Base-by-base conservation (phyloP, 2,797 vertebrate genomes). In the Ambastaia sidthimunki region DNA sequence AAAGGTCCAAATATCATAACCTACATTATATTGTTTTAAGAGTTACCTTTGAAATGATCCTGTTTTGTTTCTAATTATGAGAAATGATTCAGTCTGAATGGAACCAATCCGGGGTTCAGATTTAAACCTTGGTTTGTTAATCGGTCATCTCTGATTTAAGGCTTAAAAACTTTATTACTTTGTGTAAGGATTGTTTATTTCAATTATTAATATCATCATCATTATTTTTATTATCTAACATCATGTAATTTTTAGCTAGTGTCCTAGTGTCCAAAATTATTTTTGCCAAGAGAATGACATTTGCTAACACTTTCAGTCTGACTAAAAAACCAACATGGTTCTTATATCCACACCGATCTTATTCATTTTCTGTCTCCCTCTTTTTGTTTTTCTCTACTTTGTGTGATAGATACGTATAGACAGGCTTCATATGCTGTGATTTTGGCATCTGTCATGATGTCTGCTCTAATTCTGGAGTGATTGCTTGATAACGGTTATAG, bases 401-500 rank as follows among this genome's bases (percentile, higher is more conserved):
- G 25, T 16, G 80, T 83, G 84, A 85, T 81, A 55, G 78, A 83
- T 91, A 89, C 88, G 89, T 89, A 89, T 90, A 90, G 92, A 86
- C 93, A 88, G 89, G 88, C 88, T 89, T 93, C 90, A 91, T 92
- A 91, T 88, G 87, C 90, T 70, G 84, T 82, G 86, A 90, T 90
- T 86, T 89, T 89, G 89, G 79, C 4, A 19, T 15, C 48, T 67
- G 83, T 68, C 74, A 71, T 85, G 93, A 92, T 93, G 91, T 89
- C 91, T 50, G 67, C 89, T 94, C 92, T 95, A 92, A 92, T 93
- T 93, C 93, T 85, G 80, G 90, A 88, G 88, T 88, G 91, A 95
- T 94, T 92, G 89, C 92, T 92, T 91, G 91, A 93, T 93, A 93
- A 92, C 88, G 88, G 91, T 89, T 90, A 89, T 90, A 89, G 89